A percentile compares a stretch with the other conserved stretches of the same genome.
Conservation (phyloP, 2,888 invertebrate genomes). For the Sturmia bella region DNA sequence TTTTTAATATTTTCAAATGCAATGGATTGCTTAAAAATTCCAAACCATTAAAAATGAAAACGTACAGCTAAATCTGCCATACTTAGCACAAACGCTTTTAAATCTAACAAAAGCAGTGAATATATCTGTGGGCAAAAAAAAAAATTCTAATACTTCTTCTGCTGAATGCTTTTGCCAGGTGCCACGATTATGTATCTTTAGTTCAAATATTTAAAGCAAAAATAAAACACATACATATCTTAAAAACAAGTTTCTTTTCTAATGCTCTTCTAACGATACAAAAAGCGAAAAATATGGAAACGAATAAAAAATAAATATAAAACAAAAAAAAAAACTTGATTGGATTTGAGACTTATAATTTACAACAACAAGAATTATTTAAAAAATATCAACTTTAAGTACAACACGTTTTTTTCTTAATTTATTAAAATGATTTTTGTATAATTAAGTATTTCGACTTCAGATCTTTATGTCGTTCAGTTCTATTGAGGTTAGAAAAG, state of each 20-base stretch:
- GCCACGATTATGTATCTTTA: conserved; percentile 55
- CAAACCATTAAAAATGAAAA: conserved; percentile 26
- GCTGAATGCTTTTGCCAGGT: conserved; percentile 19
- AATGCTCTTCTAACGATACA: conserved; percentile 55
- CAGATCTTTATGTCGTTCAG: background rate
- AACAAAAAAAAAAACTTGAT: conserved; percentile 56
- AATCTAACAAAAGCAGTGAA: conserved; percentile 16
- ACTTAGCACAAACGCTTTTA: conserved; percentile 23
- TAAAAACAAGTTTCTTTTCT: conserved; percentile 60
- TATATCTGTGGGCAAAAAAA: background rate
- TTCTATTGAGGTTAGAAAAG: background rate
- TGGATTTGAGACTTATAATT: conserved; percentile 49
- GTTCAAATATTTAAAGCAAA: conserved; percentile 45
- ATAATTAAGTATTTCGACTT: background rate
- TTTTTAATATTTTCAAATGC: conserved; percentile 23
- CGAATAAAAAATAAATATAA: conserved; percentile 30
- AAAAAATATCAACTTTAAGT: conserved; percentile 44
- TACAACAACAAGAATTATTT: conserved; percentile 51
- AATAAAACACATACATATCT: conserved; percentile 34
- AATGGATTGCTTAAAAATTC: conserved; percentile 43
- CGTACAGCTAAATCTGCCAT: background rate
- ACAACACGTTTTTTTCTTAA: conserved; percentile 62
- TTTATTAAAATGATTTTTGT: conserved; percentile 54
- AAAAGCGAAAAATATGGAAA: conserved; percentile 21
- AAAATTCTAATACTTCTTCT: background rate